Base-by-base conservation (phyloP, 2,797 vertebrate genomes). In the Astyanax mexicanus region DNA sequence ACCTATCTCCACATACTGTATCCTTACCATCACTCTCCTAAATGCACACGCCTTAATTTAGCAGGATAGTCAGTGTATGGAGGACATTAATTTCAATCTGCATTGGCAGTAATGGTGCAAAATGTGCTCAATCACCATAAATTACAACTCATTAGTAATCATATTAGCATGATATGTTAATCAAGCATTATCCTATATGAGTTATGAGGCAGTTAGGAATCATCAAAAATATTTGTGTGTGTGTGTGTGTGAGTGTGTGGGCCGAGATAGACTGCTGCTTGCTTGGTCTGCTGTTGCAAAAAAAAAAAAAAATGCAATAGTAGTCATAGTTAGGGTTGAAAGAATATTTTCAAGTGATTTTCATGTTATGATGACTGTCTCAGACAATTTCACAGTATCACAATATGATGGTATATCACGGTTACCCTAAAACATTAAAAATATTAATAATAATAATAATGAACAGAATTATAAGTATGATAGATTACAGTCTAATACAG, bases 91-190 rank as follows among this genome's bases (percentile, higher is more conserved):
- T 81, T 82, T 78, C 65, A 60, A 70, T 76, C 68, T 77, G 74
- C 6, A 19, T 61, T 84, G 87, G 89, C 87, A 84, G 61, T 79
- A 70, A 61, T 40, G 40, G 72, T 86, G 87, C 82, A 78, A 81
- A 79, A 57, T 13, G 81, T 82, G 73, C 65, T 90, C 87, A 81
- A 91, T 92, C 89, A 89, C 78, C 23, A 81, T 84, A 75, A 85
- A 87, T 71, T 80, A 86, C 86, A 49, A 66, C 69, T 83, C 83
- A 86, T 80, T 86, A 88, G 78, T 85, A 87, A 87, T 87, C 75
- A 82, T 85, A 91, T 89, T 89, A 90, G 87, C 89, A 90, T 88
- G 87, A 83, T 75, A 84, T 84, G 86, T 71, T 87, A 80, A 86
- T 83, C 80, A 78, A 85, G 82, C 70, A 85, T 80, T 76, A 80